These are phyloP conservation scores for Lingula anatina DNA, from an alignment of 2,888 invertebrate genomes.

Conservation along the genomic window DNA sequence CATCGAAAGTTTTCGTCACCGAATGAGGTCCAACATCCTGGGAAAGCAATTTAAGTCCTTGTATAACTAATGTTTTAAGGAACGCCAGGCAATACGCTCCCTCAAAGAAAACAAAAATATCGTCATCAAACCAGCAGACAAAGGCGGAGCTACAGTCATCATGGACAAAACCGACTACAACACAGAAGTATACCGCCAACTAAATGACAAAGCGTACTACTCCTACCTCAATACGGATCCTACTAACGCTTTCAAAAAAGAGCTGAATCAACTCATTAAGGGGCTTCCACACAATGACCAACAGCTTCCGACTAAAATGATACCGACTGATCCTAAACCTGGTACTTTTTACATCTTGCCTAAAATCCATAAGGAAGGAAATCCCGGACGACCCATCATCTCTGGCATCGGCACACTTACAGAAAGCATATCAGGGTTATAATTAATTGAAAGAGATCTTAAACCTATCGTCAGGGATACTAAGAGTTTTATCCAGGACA, in stretches of 20 bases:
- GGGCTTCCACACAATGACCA: too few species aligned
- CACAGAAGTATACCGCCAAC: neutral
- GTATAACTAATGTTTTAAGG: neutral
- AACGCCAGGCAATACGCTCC: neutral
- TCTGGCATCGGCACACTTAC: conserved; percentile 7
- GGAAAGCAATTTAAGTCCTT: neutral
- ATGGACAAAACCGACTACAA: neutral
- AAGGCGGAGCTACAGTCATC: conserved; percentile 1
- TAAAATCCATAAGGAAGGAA: conserved; percentile 8
- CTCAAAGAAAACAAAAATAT: neutral
- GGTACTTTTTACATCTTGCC: conserved; percentile 8
- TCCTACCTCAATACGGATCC: neutral
- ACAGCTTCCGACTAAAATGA: too few species aligned
- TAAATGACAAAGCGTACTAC: neutral
- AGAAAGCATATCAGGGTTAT: conserved; percentile 7
- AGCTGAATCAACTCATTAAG: too few species aligned
- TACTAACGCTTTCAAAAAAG: too few species aligned
- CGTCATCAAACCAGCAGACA: conserved; percentile 6
- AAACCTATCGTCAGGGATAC: neutral
- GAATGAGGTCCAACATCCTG: neutral
- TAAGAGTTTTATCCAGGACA: neutral
- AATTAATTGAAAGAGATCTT: neutral
- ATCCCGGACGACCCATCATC: conserved; percentile 8
- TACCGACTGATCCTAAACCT: conserved; percentile 2
- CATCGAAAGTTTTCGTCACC: too few species aligned